phyloP scores from a whole-genome alignment of 2,888 invertebrate species.

The Cheilosia urbana region DNA sequence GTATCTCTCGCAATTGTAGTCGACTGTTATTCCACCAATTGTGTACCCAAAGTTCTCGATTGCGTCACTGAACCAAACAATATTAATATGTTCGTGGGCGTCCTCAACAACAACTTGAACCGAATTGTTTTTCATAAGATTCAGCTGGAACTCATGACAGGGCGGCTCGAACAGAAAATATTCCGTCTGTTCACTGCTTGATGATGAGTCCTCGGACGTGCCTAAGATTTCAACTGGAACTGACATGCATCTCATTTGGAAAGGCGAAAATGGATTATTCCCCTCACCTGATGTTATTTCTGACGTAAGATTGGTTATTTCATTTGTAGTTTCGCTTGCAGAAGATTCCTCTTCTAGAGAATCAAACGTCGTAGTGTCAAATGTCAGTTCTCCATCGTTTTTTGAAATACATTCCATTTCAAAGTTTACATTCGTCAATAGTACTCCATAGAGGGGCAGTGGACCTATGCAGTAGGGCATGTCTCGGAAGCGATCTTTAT shows the following conservation, averaged over 20 bases:
- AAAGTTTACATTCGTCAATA: slow-evolving; percentile 69
- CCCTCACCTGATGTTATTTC: background rate
- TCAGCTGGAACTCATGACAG: slow-evolving; percentile 77
- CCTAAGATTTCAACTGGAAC: slow-evolving; percentile 10
- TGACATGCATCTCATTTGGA: slow-evolving; percentile 54
- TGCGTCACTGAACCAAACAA: slow-evolving; percentile 81
- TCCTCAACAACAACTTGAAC: slow-evolving; percentile 77
- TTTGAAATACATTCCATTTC: slow-evolving; percentile 1
- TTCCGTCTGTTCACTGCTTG: slow-evolving; percentile 32
- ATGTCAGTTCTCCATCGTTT: background rate
- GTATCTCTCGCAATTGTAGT: slow-evolving; percentile 79
- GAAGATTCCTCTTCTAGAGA: background rate
- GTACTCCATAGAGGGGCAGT: slow-evolving; percentile 76
- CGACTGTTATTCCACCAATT: slow-evolving; percentile 53
- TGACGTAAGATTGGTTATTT: background rate
- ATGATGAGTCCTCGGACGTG: background rate
- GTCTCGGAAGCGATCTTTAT: slow-evolving; percentile 77
- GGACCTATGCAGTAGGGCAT: slow-evolving; percentile 79
- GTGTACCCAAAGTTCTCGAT: slow-evolving; percentile 47
- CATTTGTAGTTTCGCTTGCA: background rate
- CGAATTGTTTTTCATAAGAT: slow-evolving; percentile 76
- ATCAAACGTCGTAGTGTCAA: background rate
- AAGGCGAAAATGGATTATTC: background rate
- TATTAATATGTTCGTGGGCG: slow-evolving; percentile 73
- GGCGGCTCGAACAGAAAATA: slow-evolving; percentile 78